Evolutionary conservation across 2,888 invertebrate genomes (phyloP).

Genomic region (Allophyes oxyacanthae): DNA sequence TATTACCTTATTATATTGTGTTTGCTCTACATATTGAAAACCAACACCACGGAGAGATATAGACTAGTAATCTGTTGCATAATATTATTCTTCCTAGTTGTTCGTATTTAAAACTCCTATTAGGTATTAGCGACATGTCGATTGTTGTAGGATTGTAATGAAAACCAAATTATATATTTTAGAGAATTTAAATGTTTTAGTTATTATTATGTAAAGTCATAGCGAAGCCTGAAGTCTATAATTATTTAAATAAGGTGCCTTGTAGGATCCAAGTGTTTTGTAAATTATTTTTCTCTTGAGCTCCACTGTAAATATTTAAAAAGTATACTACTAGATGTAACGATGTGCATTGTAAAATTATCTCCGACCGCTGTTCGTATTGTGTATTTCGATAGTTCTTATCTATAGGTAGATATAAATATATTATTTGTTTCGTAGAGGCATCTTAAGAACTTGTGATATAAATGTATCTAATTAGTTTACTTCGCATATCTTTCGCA

Average conservation of each 20-base stretch:
- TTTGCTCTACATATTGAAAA: slow-evolving; percentile 66
- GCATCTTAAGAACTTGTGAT: slow-evolving; percentile 89
- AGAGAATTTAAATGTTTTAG: slow-evolving; percentile 87
- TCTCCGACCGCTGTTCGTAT: slow-evolving; percentile 77
- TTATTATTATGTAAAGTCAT: slow-evolving; percentile 88
- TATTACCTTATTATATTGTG: slow-evolving; percentile 43
- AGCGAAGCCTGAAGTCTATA: slow-evolving; percentile 87
- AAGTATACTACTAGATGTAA: slow-evolving; percentile 87
- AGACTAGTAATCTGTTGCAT: slow-evolving; percentile 87
- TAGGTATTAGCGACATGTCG: slow-evolving; percentile 86
- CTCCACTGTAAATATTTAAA: slow-evolving; percentile 87
- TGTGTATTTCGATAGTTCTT: slow-evolving; percentile 76
- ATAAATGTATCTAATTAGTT: slow-evolving; percentile 86
- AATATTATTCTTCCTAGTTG: slow-evolving; percentile 88
- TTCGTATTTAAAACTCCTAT: slow-evolving; percentile 88
- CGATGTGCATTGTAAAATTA: slow-evolving; percentile 81
- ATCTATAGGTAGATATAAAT: slow-evolving; percentile 81
- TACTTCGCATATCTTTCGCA: slow-evolving; percentile 76
- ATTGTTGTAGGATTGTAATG: slow-evolving; percentile 88
- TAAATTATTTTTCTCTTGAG: slow-evolving; percentile 84
- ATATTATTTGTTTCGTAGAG: slow-evolving; percentile 88
- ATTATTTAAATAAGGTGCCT: slow-evolving; percentile 88
- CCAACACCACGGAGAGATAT: slow-evolving; percentile 76
- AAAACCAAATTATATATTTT: slow-evolving; percentile 89
- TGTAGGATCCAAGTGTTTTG: slow-evolving; percentile 83